phyloP scores from a whole-genome alignment of 2,797 vertebrate species.

The Coregonus ussuriensis region DNA sequence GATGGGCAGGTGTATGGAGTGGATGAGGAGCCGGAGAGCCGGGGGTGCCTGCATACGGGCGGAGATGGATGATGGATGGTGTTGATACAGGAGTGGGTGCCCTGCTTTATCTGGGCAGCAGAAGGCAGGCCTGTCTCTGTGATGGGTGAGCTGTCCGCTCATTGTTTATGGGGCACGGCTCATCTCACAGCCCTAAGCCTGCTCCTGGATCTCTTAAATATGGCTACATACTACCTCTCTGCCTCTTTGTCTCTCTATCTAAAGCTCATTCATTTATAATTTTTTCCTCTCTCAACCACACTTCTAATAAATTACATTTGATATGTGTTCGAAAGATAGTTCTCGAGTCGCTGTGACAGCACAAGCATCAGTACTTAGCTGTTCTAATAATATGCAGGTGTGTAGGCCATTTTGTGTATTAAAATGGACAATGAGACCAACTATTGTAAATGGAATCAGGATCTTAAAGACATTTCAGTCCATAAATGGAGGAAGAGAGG shows the following conservation, averaged over 20 bases:
- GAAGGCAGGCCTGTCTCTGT: constrained; percentile 79
- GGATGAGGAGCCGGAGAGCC: constrained; percentile 24
- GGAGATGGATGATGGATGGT: constrained; percentile 77
- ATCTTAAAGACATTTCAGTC: constrained; percentile 46
- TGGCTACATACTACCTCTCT: constrained; percentile 31
- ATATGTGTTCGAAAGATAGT: background rate
- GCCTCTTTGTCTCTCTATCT: background rate
- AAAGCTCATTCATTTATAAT: background rate
- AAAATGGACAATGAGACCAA: background rate
- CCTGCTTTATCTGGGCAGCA: constrained; percentile 79
- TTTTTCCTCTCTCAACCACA: background rate
- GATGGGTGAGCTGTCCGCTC: constrained; percentile 81
- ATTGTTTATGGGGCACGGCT: constrained; percentile 81
- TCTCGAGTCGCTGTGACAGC: background rate
- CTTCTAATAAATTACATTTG: background rate
- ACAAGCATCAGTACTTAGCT: background rate
- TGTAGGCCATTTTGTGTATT: background rate
- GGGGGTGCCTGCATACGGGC: constrained; percentile 21
- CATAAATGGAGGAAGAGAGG: background rate
- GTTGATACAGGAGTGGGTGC: constrained; percentile 77
- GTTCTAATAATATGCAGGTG: background rate
- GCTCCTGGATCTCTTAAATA: constrained; percentile 69
- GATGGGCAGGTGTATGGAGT: constrained; percentile 53
- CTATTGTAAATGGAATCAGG: constrained; percentile 35
- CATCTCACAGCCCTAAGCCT: constrained; percentile 66